Evolutionary conservation across 2,888 invertebrate genomes (phyloP), one percentile per base, ranked within the genome.

Genomic region (Spilarctia lutea): DNA sequence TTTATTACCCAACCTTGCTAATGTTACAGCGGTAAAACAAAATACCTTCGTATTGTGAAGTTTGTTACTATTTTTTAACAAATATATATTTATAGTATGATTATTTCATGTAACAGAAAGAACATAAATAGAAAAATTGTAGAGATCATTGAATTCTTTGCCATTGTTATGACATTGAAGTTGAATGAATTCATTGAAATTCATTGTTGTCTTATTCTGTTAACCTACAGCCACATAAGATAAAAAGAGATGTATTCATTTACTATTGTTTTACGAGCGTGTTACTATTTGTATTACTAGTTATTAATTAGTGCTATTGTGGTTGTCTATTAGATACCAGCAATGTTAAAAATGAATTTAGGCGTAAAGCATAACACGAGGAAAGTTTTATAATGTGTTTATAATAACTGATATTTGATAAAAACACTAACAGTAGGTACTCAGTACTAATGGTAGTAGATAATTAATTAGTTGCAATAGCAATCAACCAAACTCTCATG

Each of bases 111-210:
- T 45, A 45, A 2, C 77, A 77, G 74, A 80, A 52, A 76, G 6
- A 60, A 60, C 13, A 60, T 27, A 16, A 63, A 63, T 30, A 3
- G 7, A 30, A 63, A 13, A 30, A 7, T 3, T 16, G 1, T 27
- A 63, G 18, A 63, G 72, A 84, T 82, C 77, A 86, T 81, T 86
- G 77, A 82, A 84, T 74, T 84, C 78, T 81, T 81, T 87, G 87
- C 86, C 88, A 91, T 91, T 91, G 91, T 92, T 91, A 85, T 92
- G 91, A 91, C 90, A 90, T 88, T 91, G 89, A 89, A 90, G 84
- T 85, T 86, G 89, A 89, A 92, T 89, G 89, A 89, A 88, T 88
- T 86, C 87, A 88, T 90, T 90, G 86, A 88, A 89, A 85, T 87
- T 86, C 85, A 85, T 87, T 88, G 84, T 81, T 82, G 82, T 82